Evolutionary conservation across 2,888 invertebrate species (phyloP).

Genomic region (Polymixis lichenea): DNA sequence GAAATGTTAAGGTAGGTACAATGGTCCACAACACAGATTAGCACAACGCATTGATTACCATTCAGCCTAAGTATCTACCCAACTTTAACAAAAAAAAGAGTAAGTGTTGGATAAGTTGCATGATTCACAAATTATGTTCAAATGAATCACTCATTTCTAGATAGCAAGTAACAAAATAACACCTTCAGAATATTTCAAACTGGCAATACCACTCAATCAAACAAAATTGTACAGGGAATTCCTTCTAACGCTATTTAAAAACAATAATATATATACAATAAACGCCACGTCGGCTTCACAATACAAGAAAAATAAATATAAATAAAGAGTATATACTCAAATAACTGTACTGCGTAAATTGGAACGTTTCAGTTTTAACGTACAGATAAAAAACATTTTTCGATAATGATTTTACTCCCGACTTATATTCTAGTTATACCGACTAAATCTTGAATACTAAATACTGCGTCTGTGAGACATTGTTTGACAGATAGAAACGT

Average conservation of each 20-base stretch:
- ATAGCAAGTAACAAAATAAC: conserved; percentile 14
- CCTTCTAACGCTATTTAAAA: conserved; percentile 62
- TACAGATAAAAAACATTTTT: conserved; percentile 59
- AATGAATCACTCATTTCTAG: not conserved
- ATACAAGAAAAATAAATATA: conserved; percentile 70
- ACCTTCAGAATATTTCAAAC: conserved; percentile 12
- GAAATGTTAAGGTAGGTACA: not conserved
- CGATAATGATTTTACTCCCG: conserved; percentile 67
- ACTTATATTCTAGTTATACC: conserved; percentile 77
- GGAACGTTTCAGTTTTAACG: conserved; percentile 64
- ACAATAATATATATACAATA: conserved; percentile 74
- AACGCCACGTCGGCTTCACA: conserved; percentile 59
- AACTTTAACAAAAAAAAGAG: not conserved
- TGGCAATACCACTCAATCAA: conserved; percentile 60
- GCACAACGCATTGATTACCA: not conserved
- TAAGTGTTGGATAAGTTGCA: no score
- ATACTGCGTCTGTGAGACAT: conserved; percentile 59
- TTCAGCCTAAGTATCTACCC: not conserved
- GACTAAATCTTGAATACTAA: conserved; percentile 77
- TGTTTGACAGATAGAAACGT: conserved; percentile 39
- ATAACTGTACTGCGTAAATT: conserved; percentile 72
- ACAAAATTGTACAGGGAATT: conserved; percentile 59
- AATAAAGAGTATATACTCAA: conserved; percentile 71
- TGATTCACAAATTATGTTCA: conserved; percentile 8
- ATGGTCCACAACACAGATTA: not conserved